A percentile compares a stretch with the other conserved stretches of the same genome.
Conservation (phyloP, 1,140 invertebrate genomes). For the Brachionus koreanus region DNA sequence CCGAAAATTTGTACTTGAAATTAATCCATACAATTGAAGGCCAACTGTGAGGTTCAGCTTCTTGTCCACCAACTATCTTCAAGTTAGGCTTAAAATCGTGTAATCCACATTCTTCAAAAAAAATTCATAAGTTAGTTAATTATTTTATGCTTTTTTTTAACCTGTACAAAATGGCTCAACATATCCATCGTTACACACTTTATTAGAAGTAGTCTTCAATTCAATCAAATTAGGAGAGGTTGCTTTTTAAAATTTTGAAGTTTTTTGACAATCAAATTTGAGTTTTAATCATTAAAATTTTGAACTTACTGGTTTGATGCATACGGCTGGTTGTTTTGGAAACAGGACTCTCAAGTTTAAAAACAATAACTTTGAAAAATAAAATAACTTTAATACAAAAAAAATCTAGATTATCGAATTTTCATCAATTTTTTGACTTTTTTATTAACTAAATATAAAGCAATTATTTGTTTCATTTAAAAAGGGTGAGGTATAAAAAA, state of each 20-base stretch:
- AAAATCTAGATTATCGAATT: too few relatives aligned
- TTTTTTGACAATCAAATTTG: background rate
- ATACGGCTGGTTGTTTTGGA: too few relatives aligned
- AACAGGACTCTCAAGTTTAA: too few relatives aligned
- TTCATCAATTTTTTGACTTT: too few relatives aligned
- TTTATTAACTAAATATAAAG: too few relatives aligned
- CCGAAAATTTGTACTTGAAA: background rate
- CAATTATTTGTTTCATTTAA: too few relatives aligned
- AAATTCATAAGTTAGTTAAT: background rate
- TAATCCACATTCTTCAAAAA: background rate
- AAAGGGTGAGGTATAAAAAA: too few relatives aligned
- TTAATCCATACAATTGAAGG: slow-evolving; percentile 11
- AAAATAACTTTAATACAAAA: too few relatives aligned
- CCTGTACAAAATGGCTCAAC: background rate
- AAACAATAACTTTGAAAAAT: too few relatives aligned
- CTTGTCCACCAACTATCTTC: slow-evolving; percentile 21
- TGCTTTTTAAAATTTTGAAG: background rate
- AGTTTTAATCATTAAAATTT: too few relatives aligned
- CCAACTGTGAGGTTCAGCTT: slow-evolving; percentile 11
- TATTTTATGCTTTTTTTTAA: background rate
- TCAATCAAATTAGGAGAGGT: background rate
- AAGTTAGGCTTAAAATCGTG: background rate
- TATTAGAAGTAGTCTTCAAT: background rate
- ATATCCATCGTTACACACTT: background rate
- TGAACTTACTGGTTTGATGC: too few relatives aligned